Evolutionary conservation across 2,113 vertebrate species (phyloP), one percentile per base, ranked within the genome.

Genomic region (Hepsetus odoe): DNA sequence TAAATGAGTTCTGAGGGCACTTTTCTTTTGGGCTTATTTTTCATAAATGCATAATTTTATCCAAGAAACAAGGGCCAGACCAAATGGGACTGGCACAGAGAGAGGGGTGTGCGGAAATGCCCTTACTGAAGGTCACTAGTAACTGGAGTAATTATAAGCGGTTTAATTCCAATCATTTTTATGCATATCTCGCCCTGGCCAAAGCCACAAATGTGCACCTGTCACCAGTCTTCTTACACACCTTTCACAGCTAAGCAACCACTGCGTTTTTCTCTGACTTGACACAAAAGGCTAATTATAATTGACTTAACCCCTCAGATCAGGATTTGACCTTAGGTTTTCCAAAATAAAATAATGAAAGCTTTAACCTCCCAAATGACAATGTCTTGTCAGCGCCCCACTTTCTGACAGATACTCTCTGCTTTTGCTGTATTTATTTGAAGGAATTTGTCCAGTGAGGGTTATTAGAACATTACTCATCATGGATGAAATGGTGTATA

Each of bases 401-500:
- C 69, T 35, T 62, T 24, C 58, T 38, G 56, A 51, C 28, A 62
- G 56, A 26, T 71, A 30, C 14, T 35, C 40, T 38, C 38, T 46
- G 42, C 16, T 64, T 51, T 53, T 65, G 33, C 32, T 22, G 18
- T 32, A n/a, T 20, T 64, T 35, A 6, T n/a, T n/a, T n/a, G 22
- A 59, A 53, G 62, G 24, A 18, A 77, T 73, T 58, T 49, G 38
- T 80, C 58, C 64, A 72, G 32, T 8, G n/a, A 2, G 14, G 30
- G 65, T 46, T 76, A 64, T 62, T 53, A 77, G 56, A 73, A 73
- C 66, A 75, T 74, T 56, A 79, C 49, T 69, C 56, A 51, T 28
- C 68, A 53, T 71, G 56, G 74, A 83, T 77, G 55, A 80, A 77
- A 71, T 77, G 67, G 61, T 58, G 53, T 81, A 73, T 80, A 83